Evolutionary conservation across 2,888 invertebrate species (phyloP), one percentile per base, ranked within the genome.

Genomic region (Ormyrus labotus): DNA sequence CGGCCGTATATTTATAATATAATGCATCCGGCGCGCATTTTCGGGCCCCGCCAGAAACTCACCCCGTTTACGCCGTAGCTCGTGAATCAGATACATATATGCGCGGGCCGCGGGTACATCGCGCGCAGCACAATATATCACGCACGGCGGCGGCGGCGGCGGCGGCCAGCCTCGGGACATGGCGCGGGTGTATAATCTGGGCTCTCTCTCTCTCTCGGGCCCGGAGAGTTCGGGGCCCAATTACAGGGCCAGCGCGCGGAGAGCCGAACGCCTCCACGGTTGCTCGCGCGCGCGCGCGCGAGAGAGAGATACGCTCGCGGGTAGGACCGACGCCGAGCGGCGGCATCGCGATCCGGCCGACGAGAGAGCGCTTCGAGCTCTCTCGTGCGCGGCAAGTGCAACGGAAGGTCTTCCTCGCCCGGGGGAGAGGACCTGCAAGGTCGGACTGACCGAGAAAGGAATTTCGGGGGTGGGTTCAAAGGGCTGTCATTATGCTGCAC

Each of bases 161-260:
- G 48, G 60, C 73, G 81, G 9, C 69, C 85, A 84, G 88, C 90
- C 90, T 88, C 88, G 84, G 90, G 90, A 90, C 90, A 90, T 86
- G 19, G 87, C 89, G 91, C 90, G 91, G 90, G 91, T 90, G 91
- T 91, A 90, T 91, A 91, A 91, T 91, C 90, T 90, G 88, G 88
- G 19, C 19, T 19, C 19, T 19, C 19, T 19, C 19, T 19, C 19
- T 19, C 19, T 19, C 87, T 85, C 88, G 87, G 88, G 86, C 87
- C 87, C 88, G 19, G 87, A 87, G 88, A 87, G 89, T 90, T 89
- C 58, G 73, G 89, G 90, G 88, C 89, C 90, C 90, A 91, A 91
- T 91, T 91, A 91, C 90, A 90, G 90, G 90, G 91, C 90, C 89
- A 90, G 68, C 8, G 48, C 55, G 2, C 34, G 45, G 53, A 6